Base-by-base conservation (phyloP, 2,888 invertebrate genomes). In the Tethea ocularis region DNA sequence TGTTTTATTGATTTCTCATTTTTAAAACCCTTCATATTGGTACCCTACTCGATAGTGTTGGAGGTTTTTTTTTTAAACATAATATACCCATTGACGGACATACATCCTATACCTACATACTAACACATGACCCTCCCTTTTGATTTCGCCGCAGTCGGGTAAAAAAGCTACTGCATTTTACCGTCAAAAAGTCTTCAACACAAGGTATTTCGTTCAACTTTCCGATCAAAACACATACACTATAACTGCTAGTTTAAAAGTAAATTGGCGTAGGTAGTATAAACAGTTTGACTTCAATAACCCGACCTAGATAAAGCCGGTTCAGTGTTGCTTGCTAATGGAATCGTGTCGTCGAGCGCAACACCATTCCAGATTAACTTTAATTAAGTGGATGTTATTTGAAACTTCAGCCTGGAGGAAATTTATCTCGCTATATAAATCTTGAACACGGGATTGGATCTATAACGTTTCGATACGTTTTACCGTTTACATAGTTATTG, bases 331-430 rank as follows among this genome's bases (percentile, higher is more conserved):
- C 80, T 68, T 75, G 78, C 80, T 88, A 89, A 90, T 88, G 82
- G 87, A 87, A 87, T 86, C 86, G 80, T 87, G 87, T 87, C 81
- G 83, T 78, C 82, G 83, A 69, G 72, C 80, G 81, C 81, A 80
- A 84, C 84, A 82, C 84, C 82, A 85, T 85, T 87, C 78, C 76
- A 85, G 88, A 89, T 90, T 89, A 88, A 88, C 86, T 89, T 89
- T 89, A 90, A 90, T 89, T 89, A 89, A 89, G 86, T 82, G 85
- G 83, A 86, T 89, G 89, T 86, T 87, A 87, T 87, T 87, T 80
- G 82, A 84, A 86, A 87, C 85, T 87, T 85, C 77, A 80, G 74
- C 72, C 77, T 65, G 64, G 74, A 76, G 80, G 77, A 81, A 78
- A 85, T 88, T 83, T 84, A 84, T 84, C 82, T 80, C 74, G 77